Evolutionary conservation across 2,888 invertebrate genomes (phyloP).

Genomic region (Nematopogon swammerdamellus): DNA sequence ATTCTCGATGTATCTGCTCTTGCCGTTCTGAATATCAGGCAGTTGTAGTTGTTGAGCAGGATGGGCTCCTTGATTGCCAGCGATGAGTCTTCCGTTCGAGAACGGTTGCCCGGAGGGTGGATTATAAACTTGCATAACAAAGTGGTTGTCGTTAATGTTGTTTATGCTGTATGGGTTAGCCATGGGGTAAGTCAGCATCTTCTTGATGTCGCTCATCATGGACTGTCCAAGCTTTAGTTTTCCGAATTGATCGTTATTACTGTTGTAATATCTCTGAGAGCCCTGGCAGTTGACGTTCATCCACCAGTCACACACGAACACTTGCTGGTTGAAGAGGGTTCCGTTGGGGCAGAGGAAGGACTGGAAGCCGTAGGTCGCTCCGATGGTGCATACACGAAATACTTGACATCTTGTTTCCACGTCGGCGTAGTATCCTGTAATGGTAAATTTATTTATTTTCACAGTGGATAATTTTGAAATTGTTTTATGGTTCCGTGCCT

Average conservation of each 20-base stretch:
- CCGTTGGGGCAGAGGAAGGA: conserved; percentile 67
- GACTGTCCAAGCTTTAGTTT: conserved; percentile 49
- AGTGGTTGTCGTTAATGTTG: conserved; percentile 24
- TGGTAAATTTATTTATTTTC: too few relatives aligned
- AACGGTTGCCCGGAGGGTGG: conserved; percentile 39
- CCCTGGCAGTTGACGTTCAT: conserved; percentile 60
- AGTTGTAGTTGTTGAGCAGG: conserved; percentile 31
- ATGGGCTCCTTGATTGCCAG: conserved; percentile 25
- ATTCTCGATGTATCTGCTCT: conserved; percentile 20
- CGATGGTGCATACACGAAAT: conserved; percentile 63
- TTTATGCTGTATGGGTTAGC: conserved; percentile 35
- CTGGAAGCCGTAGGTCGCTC: conserved; percentile 49
- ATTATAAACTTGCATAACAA: conserved; percentile 41
- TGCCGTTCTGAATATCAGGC: conserved; percentile 19
- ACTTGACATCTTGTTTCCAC: conserved; percentile 62
- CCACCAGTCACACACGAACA: conserved; percentile 69
- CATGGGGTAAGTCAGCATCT: conserved; percentile 54
- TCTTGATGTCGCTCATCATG: conserved; percentile 54
- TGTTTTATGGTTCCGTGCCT: too few relatives aligned
- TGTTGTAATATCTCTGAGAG: conserved; percentile 34
- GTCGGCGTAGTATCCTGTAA: conserved; percentile 65
- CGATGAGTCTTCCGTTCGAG: conserved; percentile 27
- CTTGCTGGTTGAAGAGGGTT: conserved; percentile 64
- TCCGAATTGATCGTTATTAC: conserved; percentile 39
- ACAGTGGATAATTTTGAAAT: background rate